phyloP scores from a whole-genome alignment of 2,797 vertebrate genomes.

The Gouania willdenowi region DNA sequence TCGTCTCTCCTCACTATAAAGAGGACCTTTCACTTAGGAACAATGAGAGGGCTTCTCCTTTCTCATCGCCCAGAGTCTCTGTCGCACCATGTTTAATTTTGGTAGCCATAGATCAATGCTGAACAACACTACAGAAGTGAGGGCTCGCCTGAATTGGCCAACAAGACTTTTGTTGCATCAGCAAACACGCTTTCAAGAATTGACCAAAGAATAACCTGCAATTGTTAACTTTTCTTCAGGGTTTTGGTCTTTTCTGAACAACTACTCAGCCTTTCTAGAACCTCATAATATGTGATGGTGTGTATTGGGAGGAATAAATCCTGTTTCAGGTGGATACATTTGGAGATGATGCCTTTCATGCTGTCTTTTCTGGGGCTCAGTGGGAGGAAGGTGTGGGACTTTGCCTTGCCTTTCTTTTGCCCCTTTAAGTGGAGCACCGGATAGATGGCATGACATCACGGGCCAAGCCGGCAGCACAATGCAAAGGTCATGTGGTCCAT shows the following conservation, averaged over 20 bases:
- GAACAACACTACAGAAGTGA: conserved; percentile 72
- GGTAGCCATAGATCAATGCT: conserved; percentile 70
- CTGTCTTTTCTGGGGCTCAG: conserved; percentile 71
- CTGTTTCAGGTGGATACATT: conserved; percentile 71
- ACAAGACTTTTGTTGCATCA: conserved; percentile 54
- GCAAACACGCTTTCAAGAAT: conserved; percentile 34
- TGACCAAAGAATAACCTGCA: conserved; percentile 43
- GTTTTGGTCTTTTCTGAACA: conserved; percentile 29
- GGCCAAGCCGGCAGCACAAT: conserved; percentile 71
- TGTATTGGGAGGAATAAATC: conserved; percentile 47
- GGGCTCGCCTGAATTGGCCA: conserved; percentile 63
- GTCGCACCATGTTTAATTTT: conserved; percentile 70
- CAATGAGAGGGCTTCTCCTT: conserved; percentile 78
- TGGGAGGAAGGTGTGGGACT: conserved; percentile 72
- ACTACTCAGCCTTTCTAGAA: conserved; percentile 9
- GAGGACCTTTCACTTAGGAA: conserved; percentile 75
- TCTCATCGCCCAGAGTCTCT: conserved; percentile 67
- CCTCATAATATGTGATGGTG: conserved; percentile 60
- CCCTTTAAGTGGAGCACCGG: conserved; percentile 73
- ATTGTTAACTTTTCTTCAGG: conserved; percentile 3
- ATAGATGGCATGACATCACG: conserved; percentile 79
- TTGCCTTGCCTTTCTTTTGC: conserved; percentile 66
- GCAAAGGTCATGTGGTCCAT: conserved; percentile 78
- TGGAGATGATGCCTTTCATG: conserved; percentile 73
- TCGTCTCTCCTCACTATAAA: conserved; percentile 75